phyloP scores from a whole-genome alignment of 64 coral and sea anemone genomes.

The Orbicella faveolata region DNA sequence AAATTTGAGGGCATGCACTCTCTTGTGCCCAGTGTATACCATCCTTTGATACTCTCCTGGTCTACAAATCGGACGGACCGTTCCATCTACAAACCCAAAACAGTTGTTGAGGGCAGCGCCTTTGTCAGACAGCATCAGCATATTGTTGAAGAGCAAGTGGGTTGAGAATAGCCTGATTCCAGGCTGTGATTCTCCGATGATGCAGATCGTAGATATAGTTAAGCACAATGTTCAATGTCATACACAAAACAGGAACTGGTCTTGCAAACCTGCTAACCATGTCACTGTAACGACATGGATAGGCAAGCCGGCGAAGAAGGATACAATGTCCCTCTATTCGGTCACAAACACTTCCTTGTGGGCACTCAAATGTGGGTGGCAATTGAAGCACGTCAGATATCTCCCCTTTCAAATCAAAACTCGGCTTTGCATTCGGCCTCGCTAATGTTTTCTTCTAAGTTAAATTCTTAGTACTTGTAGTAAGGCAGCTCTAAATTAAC shows the following conservation, averaged over 20 bases:
- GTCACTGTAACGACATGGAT: slow-evolving; percentile 20
- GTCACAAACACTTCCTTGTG: too few species aligned
- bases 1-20: too few species aligned
- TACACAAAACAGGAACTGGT: background rate
- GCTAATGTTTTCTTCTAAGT: too few species aligned
- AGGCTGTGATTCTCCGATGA: background rate
- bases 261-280: slow-evolving; percentile 5
- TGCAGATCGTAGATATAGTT: background rate
- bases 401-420: too few species aligned
- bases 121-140: background rate
- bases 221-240: background rate
- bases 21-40: too few species aligned
- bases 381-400: too few species aligned
- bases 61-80: too few species aligned
- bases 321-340: background rate
- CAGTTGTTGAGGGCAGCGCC: background rate
- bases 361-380: too few species aligned
- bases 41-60: too few species aligned
- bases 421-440: too few species aligned
- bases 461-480: too few species aligned
- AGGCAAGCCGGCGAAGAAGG: slow-evolving; percentile 16
- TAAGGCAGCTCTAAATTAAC: too few species aligned
- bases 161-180: background rate
- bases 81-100: slow-evolving; percentile 7
- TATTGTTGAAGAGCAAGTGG: background rate